Evolutionary conservation across 2,888 invertebrate genomes (phyloP).

Genomic region (Eristalis intricaria): DNA sequence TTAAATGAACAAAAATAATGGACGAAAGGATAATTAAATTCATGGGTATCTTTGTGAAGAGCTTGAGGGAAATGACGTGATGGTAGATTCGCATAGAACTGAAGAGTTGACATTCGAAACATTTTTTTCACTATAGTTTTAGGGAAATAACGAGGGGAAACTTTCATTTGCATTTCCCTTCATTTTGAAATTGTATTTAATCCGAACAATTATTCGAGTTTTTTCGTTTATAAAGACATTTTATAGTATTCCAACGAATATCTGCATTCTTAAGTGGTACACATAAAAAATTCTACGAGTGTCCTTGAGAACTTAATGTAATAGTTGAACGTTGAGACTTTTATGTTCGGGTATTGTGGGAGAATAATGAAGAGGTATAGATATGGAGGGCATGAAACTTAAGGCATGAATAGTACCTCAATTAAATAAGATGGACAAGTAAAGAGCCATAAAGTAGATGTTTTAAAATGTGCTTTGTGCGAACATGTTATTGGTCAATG

Average conservation of each 20-base stretch:
- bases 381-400: not conserved
- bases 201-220: constrained; percentile 30
- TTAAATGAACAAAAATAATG: constrained; percentile 30
- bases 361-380: not conserved
- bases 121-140: not conserved
- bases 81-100: not conserved
- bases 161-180: constrained; percentile 36
- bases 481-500: too few relatives aligned
- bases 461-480: too few relatives aligned
- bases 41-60: constrained; percentile 8
- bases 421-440: not conserved
- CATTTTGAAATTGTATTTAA: constrained; percentile 20
- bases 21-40: constrained; percentile 29
- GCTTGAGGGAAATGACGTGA: not conserved
- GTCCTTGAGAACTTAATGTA: not conserved
- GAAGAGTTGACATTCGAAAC: constrained; percentile 2
- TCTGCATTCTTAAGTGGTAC: not conserved
- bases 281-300: not conserved
- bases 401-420: not conserved
- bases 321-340: not conserved
- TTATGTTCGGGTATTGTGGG: not conserved
- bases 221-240: constrained; percentile 11
- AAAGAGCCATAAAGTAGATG: too few relatives aligned
- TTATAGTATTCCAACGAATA: not conserved
- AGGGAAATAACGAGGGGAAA: constrained; percentile 3